Percentiles rank a stretch among this genome's conserved stretches.
Conservation (phyloP, 2,113 vertebrate genomes). For the Microcebus ravelobensis region DNA sequence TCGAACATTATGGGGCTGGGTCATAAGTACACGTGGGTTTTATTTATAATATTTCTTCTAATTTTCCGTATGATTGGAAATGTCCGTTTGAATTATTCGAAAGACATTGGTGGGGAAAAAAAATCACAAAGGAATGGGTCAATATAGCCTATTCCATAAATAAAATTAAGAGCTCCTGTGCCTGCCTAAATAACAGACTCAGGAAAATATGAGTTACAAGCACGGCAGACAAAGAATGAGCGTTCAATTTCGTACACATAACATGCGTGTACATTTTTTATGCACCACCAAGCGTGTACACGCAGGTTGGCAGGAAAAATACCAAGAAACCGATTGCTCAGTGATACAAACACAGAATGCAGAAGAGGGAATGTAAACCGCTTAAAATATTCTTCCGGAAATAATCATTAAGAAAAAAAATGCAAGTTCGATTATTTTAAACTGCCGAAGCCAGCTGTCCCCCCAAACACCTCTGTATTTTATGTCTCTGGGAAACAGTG, state of each 20-base stretch:
- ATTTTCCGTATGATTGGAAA: no score
- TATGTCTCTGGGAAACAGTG: slow-evolving; percentile 44
- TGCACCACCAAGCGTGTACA: not conserved
- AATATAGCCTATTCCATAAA: not conserved
- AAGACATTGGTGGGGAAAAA: no score
- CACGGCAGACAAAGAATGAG: not conserved
- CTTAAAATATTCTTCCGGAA: slow-evolving; percentile 36
- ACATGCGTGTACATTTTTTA: not conserved
- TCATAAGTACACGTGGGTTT: no score
- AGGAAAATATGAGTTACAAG: not conserved
- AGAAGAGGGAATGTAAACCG: not conserved
- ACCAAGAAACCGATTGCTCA: not conserved
- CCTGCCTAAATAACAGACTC: slow-evolving; percentile 5
- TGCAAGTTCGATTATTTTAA: not conserved
- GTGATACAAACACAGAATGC: not conserved
- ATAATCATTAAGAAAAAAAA: not conserved
- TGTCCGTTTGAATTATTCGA: no score
- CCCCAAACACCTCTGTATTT: slow-evolving; percentile 17
- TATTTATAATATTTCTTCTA: no score
- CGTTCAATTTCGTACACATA: not conserved
- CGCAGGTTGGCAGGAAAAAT: not conserved
- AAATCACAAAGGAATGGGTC: not conserved
- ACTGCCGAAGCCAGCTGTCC: not conserved
- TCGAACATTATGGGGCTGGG: no score
- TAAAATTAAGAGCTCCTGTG: not conserved